These are phyloP conservation scores for Chrysolina oricalcia DNA, from an alignment of 2,888 invertebrate genomes.

Conservation along the genomic window DNA sequence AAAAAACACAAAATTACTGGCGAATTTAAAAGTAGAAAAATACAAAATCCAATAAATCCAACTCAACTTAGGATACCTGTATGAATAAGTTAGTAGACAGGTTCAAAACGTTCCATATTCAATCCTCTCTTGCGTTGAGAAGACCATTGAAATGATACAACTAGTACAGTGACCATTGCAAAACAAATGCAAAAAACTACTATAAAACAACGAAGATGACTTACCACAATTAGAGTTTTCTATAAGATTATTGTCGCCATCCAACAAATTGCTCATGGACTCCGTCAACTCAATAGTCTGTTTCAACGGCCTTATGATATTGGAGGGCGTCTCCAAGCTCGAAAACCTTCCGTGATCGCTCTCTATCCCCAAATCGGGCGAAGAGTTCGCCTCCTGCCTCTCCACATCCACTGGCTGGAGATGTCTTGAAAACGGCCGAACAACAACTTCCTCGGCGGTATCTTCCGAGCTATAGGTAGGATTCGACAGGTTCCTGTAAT, in stretches of 20 bases:
- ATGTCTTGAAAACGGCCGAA: slow-evolving; percentile 36
- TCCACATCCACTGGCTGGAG: slow-evolving; percentile 60
- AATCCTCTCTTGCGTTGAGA: too few species aligned
- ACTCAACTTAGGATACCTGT: too few species aligned
- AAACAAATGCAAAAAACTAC: too few species aligned
- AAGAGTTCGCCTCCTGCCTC: slow-evolving; percentile 74
- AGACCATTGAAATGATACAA: too few species aligned
- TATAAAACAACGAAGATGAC: slow-evolving; percentile 39
- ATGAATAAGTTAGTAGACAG: too few species aligned
- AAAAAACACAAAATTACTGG: too few species aligned
- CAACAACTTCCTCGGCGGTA: slow-evolving; percentile 56
- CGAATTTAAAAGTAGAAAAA: too few species aligned
- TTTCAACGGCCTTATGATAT: slow-evolving; percentile 69
- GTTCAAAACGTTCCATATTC: too few species aligned
- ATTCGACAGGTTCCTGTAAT: not conserved
- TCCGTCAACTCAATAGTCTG: slow-evolving; percentile 72
- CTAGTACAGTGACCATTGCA: too few species aligned
- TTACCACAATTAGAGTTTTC: slow-evolving; percentile 63
- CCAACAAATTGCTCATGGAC: slow-evolving; percentile 69
- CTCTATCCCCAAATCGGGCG: slow-evolving; percentile 93
- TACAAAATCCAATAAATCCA: too few species aligned
- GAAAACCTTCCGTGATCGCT: slow-evolving; percentile 82
- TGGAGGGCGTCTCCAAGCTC: slow-evolving; percentile 76
- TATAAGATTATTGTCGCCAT: slow-evolving; percentile 59
- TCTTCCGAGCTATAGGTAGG: slow-evolving; percentile 71